These are phyloP conservation scores for Planiliza haematocheilus DNA, from an alignment of 2,113 vertebrate genomes.

Conservation along the genomic window DNA sequence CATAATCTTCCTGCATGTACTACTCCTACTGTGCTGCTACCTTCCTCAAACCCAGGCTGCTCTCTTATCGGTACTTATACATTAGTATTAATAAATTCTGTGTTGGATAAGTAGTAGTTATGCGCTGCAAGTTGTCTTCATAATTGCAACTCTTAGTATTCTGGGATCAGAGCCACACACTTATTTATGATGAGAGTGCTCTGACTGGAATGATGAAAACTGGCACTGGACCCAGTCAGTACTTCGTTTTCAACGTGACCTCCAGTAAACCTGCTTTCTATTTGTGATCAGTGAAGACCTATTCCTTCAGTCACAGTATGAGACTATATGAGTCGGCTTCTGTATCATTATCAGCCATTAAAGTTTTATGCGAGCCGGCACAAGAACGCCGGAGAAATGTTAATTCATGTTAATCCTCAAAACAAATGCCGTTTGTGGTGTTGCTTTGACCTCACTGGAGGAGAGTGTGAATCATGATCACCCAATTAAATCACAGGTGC, in stretches of 20 bases:
- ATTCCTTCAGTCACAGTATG: neutral
- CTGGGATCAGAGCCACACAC: constrained; percentile 57
- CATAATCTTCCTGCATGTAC: neutral
- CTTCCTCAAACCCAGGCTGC: neutral
- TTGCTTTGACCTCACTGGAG: constrained; percentile 11
- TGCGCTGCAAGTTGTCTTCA: constrained; percentile 52
- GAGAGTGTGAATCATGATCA: neutral
- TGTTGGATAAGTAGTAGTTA: constrained; percentile 21
- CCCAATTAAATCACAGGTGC: constrained; percentile 9
- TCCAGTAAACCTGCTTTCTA: constrained; percentile 43
- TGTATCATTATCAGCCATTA: constrained; percentile 1
- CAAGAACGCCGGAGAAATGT: neutral
- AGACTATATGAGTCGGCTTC: neutral
- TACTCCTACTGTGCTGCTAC: neutral
- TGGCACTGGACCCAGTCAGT: constrained; percentile 52
- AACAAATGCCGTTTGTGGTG: constrained; percentile 18
- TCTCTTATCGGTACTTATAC: constrained; percentile 40
- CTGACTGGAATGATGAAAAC: constrained; percentile 50
- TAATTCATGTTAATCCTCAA: neutral
- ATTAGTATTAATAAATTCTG: constrained; percentile 55
- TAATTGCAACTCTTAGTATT: constrained; percentile 53
- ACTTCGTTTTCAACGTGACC: constrained; percentile 53
- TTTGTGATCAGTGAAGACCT: constrained; percentile 17
- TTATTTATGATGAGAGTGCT: constrained; percentile 56
- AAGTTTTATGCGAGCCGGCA: neutral